Percentiles rank a stretch among this genome's conserved stretches.
phyloP scores from a whole-genome alignment of 1,140 invertebrate genomes.

The Potamilus streckersoni region DNA sequence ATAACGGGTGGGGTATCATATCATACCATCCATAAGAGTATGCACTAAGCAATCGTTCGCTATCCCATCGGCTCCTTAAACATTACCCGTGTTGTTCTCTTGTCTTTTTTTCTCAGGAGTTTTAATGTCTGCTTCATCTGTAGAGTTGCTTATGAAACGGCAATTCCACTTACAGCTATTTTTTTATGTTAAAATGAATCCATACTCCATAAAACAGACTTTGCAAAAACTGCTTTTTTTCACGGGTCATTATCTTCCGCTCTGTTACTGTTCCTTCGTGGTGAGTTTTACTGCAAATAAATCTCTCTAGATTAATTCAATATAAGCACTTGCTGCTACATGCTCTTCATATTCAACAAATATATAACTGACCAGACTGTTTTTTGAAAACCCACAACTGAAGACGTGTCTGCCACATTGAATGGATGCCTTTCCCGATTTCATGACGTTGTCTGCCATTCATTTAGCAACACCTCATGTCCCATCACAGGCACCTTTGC shows the following conservation, averaged over 20 bases:
- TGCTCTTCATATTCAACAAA: constrained; percentile 10
- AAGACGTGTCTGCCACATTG: constrained; percentile 20
- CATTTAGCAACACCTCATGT: constrained; percentile 11
- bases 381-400: constrained; percentile 3
- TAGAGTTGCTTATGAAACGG: no score
- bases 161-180: no score
- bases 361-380: constrained; percentile 4
- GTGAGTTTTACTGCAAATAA: constrained; percentile 5
- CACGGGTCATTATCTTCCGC: not conserved
- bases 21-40: no score
- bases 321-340: not conserved
- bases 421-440: constrained; percentile 10
- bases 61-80: no score
- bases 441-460: constrained; percentile 27
- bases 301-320: not conserved
- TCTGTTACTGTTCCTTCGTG: not conserved
- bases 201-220: constrained; percentile 2
- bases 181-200: no score
- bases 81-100: no score
- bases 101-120: no score
- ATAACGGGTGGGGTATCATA: no score
- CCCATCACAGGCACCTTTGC: constrained; percentile 30
- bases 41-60: no score
- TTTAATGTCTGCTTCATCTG: no score
- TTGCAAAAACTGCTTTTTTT: not conserved